Evolutionary conservation across 2,888 invertebrate genomes (phyloP).

Genomic region (Tridacna crocea): DNA sequence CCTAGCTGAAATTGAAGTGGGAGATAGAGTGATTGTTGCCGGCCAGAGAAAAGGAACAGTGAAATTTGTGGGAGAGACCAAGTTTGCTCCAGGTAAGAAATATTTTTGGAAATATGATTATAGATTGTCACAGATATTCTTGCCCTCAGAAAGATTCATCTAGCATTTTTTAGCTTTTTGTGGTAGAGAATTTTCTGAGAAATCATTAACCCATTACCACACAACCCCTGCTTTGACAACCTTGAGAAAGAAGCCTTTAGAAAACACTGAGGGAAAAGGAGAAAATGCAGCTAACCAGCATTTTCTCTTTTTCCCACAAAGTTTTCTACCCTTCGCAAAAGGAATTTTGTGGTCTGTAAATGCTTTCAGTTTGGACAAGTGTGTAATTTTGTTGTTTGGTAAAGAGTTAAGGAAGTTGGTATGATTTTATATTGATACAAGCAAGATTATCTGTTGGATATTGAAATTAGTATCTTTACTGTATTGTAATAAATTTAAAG

Average conservation of each 20-base stretch:
- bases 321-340: neutral
- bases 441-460: too few species aligned
- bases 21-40: slow-evolving; percentile 84
- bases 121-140: neutral
- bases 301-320: neutral
- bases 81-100: slow-evolving; percentile 84
- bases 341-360: neutral
- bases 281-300: neutral
- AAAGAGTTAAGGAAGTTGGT: too few species aligned
- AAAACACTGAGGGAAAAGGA: neutral
- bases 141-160: too few species aligned
- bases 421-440: too few species aligned
- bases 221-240: neutral
- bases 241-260: neutral
- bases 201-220: too few species aligned
- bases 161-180: too few species aligned
- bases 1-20: slow-evolving; percentile 78
- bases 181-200: too few species aligned
- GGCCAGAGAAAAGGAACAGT: slow-evolving; percentile 84
- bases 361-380: neutral
- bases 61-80: slow-evolving; percentile 84
- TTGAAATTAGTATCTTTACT: too few species aligned
- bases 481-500: too few species aligned
- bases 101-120: neutral
- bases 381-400: neutral